Conservation (phyloP, 2,797 vertebrate species). For the Phalanger gymnotis region DNA sequence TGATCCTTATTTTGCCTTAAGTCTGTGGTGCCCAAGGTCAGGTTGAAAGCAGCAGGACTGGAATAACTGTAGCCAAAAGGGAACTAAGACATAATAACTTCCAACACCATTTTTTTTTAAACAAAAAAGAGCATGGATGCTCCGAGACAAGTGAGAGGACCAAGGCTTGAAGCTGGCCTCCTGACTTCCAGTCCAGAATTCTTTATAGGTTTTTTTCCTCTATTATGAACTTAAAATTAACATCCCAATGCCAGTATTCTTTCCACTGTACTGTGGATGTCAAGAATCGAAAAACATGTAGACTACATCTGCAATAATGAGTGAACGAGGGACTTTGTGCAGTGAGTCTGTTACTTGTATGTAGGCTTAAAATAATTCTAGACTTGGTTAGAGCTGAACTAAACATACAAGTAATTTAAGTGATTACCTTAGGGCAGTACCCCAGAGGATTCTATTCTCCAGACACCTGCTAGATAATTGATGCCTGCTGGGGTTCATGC, state of each 20-base stretch:
- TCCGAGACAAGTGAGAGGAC: background rate
- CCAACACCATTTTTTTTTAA: background rate
- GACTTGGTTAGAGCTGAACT: background rate
- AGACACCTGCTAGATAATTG: background rate
- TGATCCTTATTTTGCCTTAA: background rate
- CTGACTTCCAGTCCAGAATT: background rate
- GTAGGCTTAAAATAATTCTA: background rate
- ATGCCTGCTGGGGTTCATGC: background rate
- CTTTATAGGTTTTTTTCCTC: background rate
- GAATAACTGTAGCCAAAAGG: background rate
- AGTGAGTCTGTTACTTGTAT: background rate
- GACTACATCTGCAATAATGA: background rate
- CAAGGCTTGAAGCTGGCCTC: background rate
- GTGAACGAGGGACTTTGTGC: background rate
- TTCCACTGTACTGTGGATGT: background rate
- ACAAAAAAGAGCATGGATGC: background rate
- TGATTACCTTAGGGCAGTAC: background rate
- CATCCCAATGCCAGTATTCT: background rate
- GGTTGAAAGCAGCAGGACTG: background rate
- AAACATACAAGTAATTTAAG: background rate
- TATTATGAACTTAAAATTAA: background rate
- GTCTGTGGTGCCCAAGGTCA: background rate
- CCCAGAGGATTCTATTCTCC: background rate
- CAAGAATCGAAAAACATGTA: background rate
- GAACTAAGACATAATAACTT: background rate